Conservation (phyloP, 2,888 invertebrate species). For the Nezara viridula region DNA sequence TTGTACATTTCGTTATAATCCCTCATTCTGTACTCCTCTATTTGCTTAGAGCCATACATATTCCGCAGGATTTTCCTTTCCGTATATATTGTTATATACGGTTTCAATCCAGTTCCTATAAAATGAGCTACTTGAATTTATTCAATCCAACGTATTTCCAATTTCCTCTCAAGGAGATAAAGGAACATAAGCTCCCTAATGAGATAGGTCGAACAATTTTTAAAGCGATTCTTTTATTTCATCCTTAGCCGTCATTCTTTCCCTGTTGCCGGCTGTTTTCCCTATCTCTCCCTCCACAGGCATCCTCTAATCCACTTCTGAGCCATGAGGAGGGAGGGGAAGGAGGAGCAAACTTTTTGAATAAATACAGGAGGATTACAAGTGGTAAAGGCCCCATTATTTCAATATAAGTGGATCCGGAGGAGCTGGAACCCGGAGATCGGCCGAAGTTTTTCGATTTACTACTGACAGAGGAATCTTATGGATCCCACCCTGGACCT, state of each 20-base stretch:
- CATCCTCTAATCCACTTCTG: slow-evolving; percentile 24
- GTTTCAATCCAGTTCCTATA: too few species aligned
- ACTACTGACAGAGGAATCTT: slow-evolving; percentile 39
- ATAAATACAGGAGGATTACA: slow-evolving; percentile 49
- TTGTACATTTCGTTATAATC: too few species aligned
- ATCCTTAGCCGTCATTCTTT: neutral
- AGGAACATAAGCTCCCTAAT: neutral
- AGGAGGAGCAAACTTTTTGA: slow-evolving; percentile 31
- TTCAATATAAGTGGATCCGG: slow-evolving; percentile 43
- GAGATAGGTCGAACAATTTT: neutral
- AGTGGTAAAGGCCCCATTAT: slow-evolving; percentile 48
- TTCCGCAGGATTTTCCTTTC: too few species aligned
- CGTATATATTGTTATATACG: too few species aligned
- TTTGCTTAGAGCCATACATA: too few species aligned
- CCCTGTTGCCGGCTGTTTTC: neutral
- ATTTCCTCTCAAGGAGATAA: neutral
- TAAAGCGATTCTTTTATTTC: slow-evolving; percentile 2
- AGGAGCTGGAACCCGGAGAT: neutral
- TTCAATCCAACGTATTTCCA: neutral
- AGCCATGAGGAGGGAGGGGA: too few species aligned
- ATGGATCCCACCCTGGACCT: neutral
- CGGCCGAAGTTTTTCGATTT: slow-evolving; percentile 38
- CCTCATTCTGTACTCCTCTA: too few species aligned
- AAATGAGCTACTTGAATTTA: too few species aligned
- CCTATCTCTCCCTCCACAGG: slow-evolving; percentile 28